A percentile compares a stretch with the other conserved stretches of the same genome.
Evolutionary conservation across 2,888 invertebrate species (phyloP).

Genomic region (Theretra japonica): DNA sequence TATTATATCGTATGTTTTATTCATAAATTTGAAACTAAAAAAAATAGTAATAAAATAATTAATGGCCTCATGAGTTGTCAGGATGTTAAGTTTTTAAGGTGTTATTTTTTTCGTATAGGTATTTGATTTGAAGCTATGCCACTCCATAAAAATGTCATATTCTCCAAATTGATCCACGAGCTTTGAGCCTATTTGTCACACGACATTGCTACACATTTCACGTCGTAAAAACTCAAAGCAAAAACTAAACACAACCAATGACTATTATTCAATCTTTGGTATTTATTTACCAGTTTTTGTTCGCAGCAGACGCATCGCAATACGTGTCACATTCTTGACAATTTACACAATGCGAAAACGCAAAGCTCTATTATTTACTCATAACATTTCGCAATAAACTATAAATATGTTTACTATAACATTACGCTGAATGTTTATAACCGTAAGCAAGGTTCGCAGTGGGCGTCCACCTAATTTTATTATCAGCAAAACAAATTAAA

Average conservation of each 20-base stretch:
- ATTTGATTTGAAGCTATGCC: no score
- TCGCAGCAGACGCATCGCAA: background rate
- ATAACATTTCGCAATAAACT: constrained; percentile 11
- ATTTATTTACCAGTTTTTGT: constrained; percentile 9
- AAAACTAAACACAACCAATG: background rate
- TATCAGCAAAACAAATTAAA: constrained; percentile 27
- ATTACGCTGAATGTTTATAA: constrained; percentile 22
- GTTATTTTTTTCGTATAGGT: no score
- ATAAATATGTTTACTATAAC: constrained; percentile 24
- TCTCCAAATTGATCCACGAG: no score
- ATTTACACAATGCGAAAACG: background rate
- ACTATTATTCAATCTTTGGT: background rate
- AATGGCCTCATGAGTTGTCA: no score
- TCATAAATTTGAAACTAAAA: no score
- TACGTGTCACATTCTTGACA: constrained; percentile 4
- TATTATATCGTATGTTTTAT: no score
- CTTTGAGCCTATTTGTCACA: no score
- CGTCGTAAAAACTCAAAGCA: no score
- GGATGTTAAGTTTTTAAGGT: no score
- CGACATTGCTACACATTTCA: background rate
- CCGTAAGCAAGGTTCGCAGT: constrained; percentile 20
- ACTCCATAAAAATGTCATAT: no score
- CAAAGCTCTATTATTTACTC: background rate
- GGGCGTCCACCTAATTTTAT: constrained; percentile 27
- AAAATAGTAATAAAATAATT: no score